Conservation (phyloP, 2,888 invertebrate species). For the Cephus nigrinus region DNA sequence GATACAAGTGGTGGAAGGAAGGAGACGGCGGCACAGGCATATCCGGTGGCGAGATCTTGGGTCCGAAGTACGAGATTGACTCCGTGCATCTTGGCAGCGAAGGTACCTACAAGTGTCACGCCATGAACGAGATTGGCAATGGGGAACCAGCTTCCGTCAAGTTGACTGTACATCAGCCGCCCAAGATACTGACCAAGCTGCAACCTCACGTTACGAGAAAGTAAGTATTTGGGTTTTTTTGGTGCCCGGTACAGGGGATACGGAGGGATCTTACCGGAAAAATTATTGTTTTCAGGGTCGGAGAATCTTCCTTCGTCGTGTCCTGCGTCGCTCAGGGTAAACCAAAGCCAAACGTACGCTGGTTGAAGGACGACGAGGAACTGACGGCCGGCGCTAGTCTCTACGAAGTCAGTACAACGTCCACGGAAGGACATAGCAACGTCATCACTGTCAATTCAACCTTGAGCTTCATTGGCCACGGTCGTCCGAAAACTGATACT, state of each 20-base stretch:
- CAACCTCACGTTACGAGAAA: slow-evolving; percentile 83
- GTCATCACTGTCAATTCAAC: slow-evolving; percentile 87
- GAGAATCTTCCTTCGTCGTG: slow-evolving; percentile 82
- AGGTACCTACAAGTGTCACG: slow-evolving; percentile 91
- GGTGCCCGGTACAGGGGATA: not conserved
- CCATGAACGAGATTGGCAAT: slow-evolving; percentile 88
- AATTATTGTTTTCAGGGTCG: slow-evolving; percentile 69
- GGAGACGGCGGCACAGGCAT: slow-evolving; percentile 75
- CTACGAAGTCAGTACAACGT: slow-evolving; percentile 84
- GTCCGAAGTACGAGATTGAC: slow-evolving; percentile 86
- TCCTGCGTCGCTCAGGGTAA: slow-evolving; percentile 90
- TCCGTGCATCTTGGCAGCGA: slow-evolving; percentile 88
- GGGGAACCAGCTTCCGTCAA: slow-evolving; percentile 87
- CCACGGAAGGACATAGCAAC: slow-evolving; percentile 80
- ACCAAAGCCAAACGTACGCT: slow-evolving; percentile 84
- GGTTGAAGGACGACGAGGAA: slow-evolving; percentile 88
- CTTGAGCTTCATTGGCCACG: slow-evolving; percentile 82
- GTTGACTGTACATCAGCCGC: slow-evolving; percentile 89
- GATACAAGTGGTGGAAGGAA: slow-evolving; percentile 90
- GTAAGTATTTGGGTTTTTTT: slow-evolving; percentile 46
- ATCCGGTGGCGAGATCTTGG: slow-evolving; percentile 78
- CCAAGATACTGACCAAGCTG: slow-evolving; percentile 83
- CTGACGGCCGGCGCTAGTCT: slow-evolving; percentile 81
- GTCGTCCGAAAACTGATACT: slow-evolving; percentile 80
- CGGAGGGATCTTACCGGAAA: not conserved